Percentiles rank a stretch among this genome's conserved stretches.
phyloP scores from a whole-genome alignment of 2,113 vertebrate genomes.

The Eulemur rufifrons region DNA sequence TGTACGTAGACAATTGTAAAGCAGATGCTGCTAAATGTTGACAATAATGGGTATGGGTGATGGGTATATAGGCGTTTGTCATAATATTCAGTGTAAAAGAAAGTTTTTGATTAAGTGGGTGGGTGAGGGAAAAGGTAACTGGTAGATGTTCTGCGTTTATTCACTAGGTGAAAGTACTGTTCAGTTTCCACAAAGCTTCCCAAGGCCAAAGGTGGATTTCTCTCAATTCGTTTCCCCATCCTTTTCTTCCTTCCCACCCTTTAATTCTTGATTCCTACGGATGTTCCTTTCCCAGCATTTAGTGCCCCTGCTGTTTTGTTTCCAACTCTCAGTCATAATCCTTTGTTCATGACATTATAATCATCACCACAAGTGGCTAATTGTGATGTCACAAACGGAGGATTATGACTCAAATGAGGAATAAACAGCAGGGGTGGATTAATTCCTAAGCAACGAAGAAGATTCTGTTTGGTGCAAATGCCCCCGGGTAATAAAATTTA shows the following conservation, averaged over 20 bases:
- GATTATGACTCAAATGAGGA: slow-evolving; percentile 73
- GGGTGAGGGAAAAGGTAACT: neutral
- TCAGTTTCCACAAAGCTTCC: neutral
- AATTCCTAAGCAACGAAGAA: slow-evolving; percentile 77
- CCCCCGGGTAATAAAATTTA: slow-evolving; percentile 76
- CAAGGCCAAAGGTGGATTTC: neutral
- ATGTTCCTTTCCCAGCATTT: neutral
- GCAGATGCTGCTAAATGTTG: neutral
- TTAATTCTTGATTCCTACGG: neutral
- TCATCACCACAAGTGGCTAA: slow-evolving; percentile 77
- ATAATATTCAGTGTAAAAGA: neutral
- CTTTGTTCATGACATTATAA: slow-evolving; percentile 75
- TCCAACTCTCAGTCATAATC: slow-evolving; percentile 60
- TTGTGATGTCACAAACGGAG: slow-evolving; percentile 77
- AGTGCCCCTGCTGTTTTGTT: slow-evolving; percentile 38
- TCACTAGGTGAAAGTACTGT: neutral
- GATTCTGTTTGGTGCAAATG: slow-evolving; percentile 80
- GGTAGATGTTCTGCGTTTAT: neutral
- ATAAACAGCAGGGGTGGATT: slow-evolving; percentile 70
- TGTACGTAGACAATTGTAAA: neutral
- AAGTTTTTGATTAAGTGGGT: neutral
- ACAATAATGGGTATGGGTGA: neutral
- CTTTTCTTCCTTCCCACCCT: neutral
- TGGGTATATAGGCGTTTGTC: neutral
- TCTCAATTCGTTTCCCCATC: fast-evolving